Base-by-base conservation (phyloP, 2,797 vertebrate species). In the Xyrichtys novacula region DNA sequence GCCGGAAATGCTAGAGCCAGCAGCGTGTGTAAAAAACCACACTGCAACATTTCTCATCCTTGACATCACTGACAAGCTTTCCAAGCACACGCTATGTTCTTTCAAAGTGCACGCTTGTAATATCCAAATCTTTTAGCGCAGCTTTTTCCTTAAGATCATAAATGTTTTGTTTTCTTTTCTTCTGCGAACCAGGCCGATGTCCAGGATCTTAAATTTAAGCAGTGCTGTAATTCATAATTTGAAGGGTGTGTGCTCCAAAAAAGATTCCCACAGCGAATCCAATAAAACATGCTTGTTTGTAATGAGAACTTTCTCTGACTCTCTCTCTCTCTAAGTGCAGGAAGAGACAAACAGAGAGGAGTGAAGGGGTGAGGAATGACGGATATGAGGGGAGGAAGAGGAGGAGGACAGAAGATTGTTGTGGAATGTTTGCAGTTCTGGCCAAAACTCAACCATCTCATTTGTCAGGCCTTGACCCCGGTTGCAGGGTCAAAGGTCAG, bases 31-130 rank as follows among this genome's bases (percentile, higher is more conserved):
- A 86, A 87, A 85, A 89, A 90, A 84, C 46, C 80, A 88, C 86
- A 87, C 76, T 84, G 85, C 82, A 88, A 89, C 84, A 91, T 91
- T 91, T 90, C 87, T 92, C 89, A 91, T 91, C 85, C 80, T 90
- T 84, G 85, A 90, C 89, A 90, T 90, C 83, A 80, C 88, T 87
- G 90, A 84, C 88, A 89, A 65, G 84, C 78, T 78, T 85, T 86
- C 68, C 85, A 84, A 78, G 87, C 86, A 87, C 74, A 83, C 75
- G 80, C 69, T 57, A 63, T 83, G 78, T 67, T 70, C 69, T 68
- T 78, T 84, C 74, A 83, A 71, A 80, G 77, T 82, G 66, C 74
- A 49, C 28, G 58, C 48, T 59, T 83, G 78, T 79, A 74, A 86
- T 78, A 89, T 77, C 81, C 64, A 79, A 87, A 78, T 83, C 59